Evolutionary conservation across 2,797 vertebrate species (phyloP).

Genomic region (Mormyrops attenuatus): DNA sequence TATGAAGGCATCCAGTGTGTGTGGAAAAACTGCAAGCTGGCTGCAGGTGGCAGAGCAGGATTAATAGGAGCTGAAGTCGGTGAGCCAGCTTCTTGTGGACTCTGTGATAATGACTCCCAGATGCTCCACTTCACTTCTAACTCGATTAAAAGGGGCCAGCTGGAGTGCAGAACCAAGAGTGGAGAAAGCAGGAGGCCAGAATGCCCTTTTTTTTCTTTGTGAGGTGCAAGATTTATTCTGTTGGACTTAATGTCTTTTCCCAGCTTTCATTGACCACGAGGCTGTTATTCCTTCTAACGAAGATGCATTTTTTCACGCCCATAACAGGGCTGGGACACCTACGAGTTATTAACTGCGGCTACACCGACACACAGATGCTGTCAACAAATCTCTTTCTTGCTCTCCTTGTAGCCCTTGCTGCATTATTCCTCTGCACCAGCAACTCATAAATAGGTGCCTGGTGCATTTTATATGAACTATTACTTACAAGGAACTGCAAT

Average conservation of each 20-base stretch:
- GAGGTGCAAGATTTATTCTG: neutral
- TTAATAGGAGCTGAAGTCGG: neutral
- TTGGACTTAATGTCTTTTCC: neutral
- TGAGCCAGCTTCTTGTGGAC: neutral
- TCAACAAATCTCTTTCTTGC: neutral
- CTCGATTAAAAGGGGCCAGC: neutral
- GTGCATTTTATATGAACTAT: neutral
- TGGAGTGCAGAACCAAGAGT: neutral
- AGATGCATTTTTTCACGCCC: neutral
- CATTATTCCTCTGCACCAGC: neutral
- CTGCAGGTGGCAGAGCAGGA: neutral
- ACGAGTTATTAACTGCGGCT: neutral
- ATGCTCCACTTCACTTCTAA: neutral
- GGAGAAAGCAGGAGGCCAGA: neutral
- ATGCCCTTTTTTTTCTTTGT: neutral
- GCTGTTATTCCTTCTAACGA: neutral
- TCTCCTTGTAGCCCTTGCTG: neutral
- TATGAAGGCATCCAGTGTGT: neutral
- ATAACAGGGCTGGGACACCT: neutral
- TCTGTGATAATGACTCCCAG: neutral
- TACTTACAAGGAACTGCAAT: neutral
- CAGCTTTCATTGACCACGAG: neutral
- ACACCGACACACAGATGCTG: neutral
- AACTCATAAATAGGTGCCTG: neutral
- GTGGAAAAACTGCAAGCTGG: neutral